phyloP scores from a whole-genome alignment of 2,113 vertebrate genomes.

The Zapus hudsonius region DNA sequence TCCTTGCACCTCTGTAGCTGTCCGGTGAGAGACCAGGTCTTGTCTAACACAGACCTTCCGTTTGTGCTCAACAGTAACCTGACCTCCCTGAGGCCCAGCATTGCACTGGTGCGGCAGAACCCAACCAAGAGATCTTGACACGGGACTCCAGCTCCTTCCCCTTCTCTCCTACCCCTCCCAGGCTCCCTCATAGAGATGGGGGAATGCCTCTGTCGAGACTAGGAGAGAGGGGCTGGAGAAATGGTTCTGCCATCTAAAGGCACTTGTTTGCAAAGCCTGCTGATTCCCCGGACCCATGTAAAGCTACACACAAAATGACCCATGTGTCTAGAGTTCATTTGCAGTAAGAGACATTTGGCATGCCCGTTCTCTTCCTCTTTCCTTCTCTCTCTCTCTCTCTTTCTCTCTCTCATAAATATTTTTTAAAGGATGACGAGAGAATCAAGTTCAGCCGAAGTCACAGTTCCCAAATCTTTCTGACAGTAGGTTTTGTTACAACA shows the following conservation, averaged over 20 bases:
- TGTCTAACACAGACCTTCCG: not conserved
- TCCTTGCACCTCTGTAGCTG: not conserved
- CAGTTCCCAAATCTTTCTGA: conserved; percentile 31
- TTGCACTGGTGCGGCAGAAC: not conserved
- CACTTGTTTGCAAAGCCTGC: too few species aligned
- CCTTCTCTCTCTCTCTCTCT: too few species aligned
- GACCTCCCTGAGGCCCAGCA: not conserved
- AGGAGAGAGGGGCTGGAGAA: not conserved
- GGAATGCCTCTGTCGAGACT: not conserved
- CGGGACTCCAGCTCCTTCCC: not conserved
- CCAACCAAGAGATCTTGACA: not conserved
- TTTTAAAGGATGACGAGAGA: not conserved
- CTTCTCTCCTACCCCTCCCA: not conserved
- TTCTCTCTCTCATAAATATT: too few species aligned
- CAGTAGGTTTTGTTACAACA: not conserved
- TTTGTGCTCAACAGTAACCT: not conserved
- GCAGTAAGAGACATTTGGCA: too few species aligned
- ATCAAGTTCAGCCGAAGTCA: not conserved
- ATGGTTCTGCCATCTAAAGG: too few species aligned
- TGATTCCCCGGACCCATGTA: too few species aligned
- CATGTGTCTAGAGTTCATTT: too few species aligned
- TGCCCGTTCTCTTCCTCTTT: too few species aligned
- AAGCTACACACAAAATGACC: too few species aligned
- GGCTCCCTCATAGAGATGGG: not conserved
- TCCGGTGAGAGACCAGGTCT: not conserved